Evolutionary conservation across 2,888 invertebrate species (phyloP), one percentile per base, ranked within the genome.

Genomic region (Cheilosia vernalis): DNA sequence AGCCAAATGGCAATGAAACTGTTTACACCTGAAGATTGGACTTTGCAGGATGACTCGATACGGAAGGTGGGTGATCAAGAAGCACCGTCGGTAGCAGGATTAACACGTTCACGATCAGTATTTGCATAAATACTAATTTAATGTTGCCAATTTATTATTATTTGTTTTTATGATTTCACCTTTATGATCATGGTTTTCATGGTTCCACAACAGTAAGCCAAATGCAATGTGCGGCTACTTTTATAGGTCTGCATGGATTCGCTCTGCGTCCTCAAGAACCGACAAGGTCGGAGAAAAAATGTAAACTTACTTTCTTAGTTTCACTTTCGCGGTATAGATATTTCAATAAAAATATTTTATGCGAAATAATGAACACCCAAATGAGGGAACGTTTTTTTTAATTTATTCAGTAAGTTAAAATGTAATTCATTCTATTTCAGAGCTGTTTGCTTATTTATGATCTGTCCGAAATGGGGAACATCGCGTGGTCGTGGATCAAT

Each of bases 1-100:
- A 58, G n/a, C 40, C 40, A 40, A 40, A 7, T 15, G 58, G 58
- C 19, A 58, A 9, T 47, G 47, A 19, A 47, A 47, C 47, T 17
- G 19, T 9, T 4, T 47, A 19, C 9, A 47, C 2, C 17, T 17
- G 9, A 19, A 19, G 19, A 9, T 19, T 19, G 3, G 19, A 44
- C 9, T 19, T 19, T 19, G 19, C n/a, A 15, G 17, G 15, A 44
- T 44, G 44, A 9, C 17, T 19, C 9, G 10, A 17, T 19, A 17
- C 9, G 7, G 47, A 47, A 2, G 17, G 3, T 47, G 47, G 47
- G 17, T 17, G 3, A 37, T 0, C 37, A 10, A 4, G 37, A 37
- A 37, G 44, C 2, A 44, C 6, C n/a, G 15, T n/a, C 15, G n/a
- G 7, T 19, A 47, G 47, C 17, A 47, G 3, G 17, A 47, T 9